Evolutionary conservation across 92 coral and sea anemone genomes (phyloP).

Genomic region (Porites evermanni): DNA sequence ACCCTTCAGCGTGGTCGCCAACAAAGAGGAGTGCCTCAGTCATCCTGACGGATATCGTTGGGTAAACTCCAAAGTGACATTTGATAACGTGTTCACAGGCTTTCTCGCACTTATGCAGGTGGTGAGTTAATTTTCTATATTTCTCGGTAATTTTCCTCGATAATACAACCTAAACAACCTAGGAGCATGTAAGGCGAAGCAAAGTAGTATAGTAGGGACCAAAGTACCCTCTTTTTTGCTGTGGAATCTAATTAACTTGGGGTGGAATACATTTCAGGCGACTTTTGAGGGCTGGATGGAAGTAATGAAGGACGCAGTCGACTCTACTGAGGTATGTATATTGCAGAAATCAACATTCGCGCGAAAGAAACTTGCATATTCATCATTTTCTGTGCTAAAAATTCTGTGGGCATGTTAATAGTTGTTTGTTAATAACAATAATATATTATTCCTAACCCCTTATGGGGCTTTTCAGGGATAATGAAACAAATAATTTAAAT

Average conservation of each 20-base stretch:
- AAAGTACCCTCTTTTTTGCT: too few species aligned
- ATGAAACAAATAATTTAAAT: too few species aligned
- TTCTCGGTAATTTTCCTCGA: too few species aligned
- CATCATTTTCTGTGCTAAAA: too few species aligned
- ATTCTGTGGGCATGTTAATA: too few species aligned
- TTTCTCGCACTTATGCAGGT: slow-evolving; percentile 88
- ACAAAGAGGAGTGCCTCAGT: slow-evolving; percentile 55
- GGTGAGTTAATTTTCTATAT: slow-evolving; percentile 60
- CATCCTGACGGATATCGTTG: slow-evolving; percentile 75
- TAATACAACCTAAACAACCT: too few species aligned
- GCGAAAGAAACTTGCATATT: not conserved
- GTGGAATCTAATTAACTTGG: not conserved
- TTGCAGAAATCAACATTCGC: not conserved
- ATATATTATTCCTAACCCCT: too few species aligned
- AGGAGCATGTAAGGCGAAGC: too few species aligned
- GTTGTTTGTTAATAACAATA: too few species aligned
- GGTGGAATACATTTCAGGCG: slow-evolving; percentile 57
- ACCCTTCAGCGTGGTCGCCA: slow-evolving; percentile 40
- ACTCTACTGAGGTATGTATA: slow-evolving; percentile 75
- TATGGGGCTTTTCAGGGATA: too few species aligned
- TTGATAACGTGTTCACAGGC: slow-evolving; percentile 86
- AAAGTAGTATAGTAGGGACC: not conserved
- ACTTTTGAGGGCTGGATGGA: slow-evolving; percentile 99
- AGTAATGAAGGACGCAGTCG: slow-evolving; percentile 93
- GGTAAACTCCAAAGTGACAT: slow-evolving; percentile 87